A percentile compares a stretch with the other conserved stretches of the same genome.
phyloP scores from a whole-genome alignment of 2,888 invertebrate genomes.

The Epinotia brunnichana region DNA sequence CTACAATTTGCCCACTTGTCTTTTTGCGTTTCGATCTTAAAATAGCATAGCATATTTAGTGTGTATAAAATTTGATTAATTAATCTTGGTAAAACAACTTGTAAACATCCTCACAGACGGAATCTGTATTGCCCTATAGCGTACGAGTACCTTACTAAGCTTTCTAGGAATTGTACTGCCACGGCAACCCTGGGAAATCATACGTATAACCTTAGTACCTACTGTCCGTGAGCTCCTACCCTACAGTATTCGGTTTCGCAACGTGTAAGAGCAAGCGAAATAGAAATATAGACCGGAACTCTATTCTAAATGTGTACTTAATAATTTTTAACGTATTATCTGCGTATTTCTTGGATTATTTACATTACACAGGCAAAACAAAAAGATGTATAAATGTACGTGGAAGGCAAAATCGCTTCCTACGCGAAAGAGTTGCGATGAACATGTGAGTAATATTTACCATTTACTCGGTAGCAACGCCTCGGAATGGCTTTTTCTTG shows the following conservation, averaged over 20 bases:
- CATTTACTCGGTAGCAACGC: slow-evolving; percentile 61
- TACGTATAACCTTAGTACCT: background rate
- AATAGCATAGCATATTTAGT: background rate
- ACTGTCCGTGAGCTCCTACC: no score
- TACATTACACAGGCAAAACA: slow-evolving; percentile 51
- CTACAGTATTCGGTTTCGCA: no score
- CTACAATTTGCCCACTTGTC: background rate
- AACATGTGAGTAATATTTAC: slow-evolving; percentile 64
- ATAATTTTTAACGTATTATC: background rate
- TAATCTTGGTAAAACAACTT: no score
- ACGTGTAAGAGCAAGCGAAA: no score
- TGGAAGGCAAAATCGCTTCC: slow-evolving; percentile 45
- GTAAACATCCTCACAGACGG: no score
- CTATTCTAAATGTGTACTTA: background rate
- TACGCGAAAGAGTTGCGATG: slow-evolving; percentile 49
- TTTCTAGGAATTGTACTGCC: background rate
- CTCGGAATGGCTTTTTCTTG: slow-evolving; percentile 66
- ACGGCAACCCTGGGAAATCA: background rate
- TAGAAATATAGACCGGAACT: no score
- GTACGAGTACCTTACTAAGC: background rate
- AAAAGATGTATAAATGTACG: slow-evolving; percentile 47
- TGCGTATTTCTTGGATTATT: background rate
- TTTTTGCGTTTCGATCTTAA: background rate
- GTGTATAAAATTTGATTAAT: no score
- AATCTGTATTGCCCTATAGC: background rate